These are phyloP conservation scores for Rhopalosiphum nymphaeae DNA, from an alignment of 2,888 invertebrate genomes.

Conservation along the genomic window DNA sequence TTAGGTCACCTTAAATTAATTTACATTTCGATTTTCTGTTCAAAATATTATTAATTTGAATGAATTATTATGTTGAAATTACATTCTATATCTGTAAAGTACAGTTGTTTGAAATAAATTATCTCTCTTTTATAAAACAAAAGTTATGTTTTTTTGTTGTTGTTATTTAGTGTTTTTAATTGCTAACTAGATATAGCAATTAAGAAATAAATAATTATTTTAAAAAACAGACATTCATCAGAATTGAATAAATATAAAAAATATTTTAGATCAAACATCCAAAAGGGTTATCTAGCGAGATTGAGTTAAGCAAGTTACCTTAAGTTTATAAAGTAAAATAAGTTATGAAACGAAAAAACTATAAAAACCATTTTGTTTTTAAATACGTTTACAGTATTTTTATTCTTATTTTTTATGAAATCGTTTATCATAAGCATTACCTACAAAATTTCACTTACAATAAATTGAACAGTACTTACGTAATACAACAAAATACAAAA, in stretches of 20 bases:
- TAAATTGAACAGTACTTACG: background rate
- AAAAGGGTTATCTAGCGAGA: background rate
- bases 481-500: background rate
- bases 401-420: background rate
- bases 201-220: background rate
- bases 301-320: background rate
- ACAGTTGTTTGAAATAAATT: background rate
- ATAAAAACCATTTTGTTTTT: background rate
- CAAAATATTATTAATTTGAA: background rate
- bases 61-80: background rate
- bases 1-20: background rate
- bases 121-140: background rate
- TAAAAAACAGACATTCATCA: background rate
- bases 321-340: background rate
- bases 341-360: background rate
- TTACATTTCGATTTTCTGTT: background rate
- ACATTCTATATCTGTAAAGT: conserved; percentile 1
- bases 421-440: background rate
- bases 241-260: background rate
- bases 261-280: background rate
- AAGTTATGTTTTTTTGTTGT: background rate
- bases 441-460: background rate
- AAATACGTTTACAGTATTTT: background rate
- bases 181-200: background rate
- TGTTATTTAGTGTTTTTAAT: background rate